Evolutionary conservation across 2,113 vertebrate species (phyloP).

Genomic region (Cairina moschata): DNA sequence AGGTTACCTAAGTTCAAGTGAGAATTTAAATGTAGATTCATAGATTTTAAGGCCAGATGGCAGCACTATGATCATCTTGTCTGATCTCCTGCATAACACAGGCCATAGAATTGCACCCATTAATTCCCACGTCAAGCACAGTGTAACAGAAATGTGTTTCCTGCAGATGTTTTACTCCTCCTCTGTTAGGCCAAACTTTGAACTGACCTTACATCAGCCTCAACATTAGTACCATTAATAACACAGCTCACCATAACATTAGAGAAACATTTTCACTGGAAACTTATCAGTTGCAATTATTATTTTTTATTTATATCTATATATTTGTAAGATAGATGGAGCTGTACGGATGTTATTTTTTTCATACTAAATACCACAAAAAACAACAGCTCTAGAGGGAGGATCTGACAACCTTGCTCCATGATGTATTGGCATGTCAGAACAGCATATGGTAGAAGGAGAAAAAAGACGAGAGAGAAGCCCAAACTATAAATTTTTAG

Average conservation of each 20-base stretch:
- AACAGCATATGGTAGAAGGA: slow-evolving; percentile 25
- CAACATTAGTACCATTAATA: not conserved
- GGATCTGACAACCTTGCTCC: not conserved
- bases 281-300: not conserved
- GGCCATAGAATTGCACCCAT: not conserved
- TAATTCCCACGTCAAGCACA: not conserved
- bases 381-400: not conserved
- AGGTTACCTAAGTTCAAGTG: slow-evolving; percentile 42
- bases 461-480: not conserved
- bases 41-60: slow-evolving; percentile 46
- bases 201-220: not conserved
- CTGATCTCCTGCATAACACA: not conserved
- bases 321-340: not conserved
- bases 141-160: not conserved
- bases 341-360: not conserved
- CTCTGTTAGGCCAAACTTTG: not conserved
- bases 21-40: not conserved
- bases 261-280: not conserved
- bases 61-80: not conserved
- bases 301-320: not conserved
- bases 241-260: not conserved
- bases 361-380: too few species aligned
- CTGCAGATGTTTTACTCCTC: not conserved
- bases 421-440: slow-evolving; percentile 19
- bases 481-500: not conserved